Evolutionary conservation across 1,140 invertebrate species (phyloP).

Genomic region (Acromyrmex charruanus): DNA sequence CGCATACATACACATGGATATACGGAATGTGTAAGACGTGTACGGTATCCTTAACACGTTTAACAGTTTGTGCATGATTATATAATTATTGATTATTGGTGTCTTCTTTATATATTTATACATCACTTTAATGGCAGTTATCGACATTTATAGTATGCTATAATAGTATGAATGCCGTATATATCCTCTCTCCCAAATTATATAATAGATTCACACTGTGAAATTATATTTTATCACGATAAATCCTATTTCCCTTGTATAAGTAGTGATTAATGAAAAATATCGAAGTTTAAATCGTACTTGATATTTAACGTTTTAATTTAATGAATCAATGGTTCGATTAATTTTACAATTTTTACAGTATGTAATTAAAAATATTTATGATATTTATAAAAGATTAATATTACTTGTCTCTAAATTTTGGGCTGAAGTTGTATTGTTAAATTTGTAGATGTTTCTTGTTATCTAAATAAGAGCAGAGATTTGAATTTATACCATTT

Average conservation of each 20-base stretch:
- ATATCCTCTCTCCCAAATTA: slow-evolving; percentile 20
- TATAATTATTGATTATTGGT: slow-evolving; percentile 43
- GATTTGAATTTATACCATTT: slow-evolving; percentile 7
- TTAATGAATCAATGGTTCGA: neutral
- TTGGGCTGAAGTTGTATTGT: neutral
- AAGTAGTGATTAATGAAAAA: slow-evolving; percentile 22
- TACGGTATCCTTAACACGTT: slow-evolving; percentile 55
- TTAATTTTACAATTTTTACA: neutral
- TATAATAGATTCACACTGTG: neutral
- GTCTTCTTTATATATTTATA: slow-evolving; percentile 2
- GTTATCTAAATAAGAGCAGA: neutral
- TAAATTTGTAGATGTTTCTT: neutral
- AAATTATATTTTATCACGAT: slow-evolving; percentile 18
- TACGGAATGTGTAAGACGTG: slow-evolving; percentile 16
- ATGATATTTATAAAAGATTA: neutral
- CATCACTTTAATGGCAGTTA: neutral
- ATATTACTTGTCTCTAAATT: neutral
- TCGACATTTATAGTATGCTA: slow-evolving; percentile 26
- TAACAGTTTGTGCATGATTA: slow-evolving; percentile 59
- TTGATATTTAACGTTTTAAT: slow-evolving; percentile 1
- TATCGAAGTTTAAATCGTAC: neutral
- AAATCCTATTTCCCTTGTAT: neutral
- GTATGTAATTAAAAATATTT: neutral
- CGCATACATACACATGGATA: neutral
- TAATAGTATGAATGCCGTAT: slow-evolving; percentile 16